These are phyloP conservation scores for Notolabrus celidotus DNA, from an alignment of 2,797 vertebrate species.

Conservation along the genomic window DNA sequence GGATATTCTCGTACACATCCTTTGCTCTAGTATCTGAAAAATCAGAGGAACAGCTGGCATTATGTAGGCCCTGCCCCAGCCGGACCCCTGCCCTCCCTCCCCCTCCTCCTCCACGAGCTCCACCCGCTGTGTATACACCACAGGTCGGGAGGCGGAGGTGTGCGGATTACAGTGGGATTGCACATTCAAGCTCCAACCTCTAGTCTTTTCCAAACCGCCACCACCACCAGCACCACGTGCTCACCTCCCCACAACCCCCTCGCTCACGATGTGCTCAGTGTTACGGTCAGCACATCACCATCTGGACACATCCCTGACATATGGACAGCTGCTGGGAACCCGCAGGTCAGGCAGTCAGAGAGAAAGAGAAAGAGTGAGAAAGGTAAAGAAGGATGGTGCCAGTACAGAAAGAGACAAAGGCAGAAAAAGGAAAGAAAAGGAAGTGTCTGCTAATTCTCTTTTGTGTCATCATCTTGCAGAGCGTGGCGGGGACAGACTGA, in stretches of 20 bases:
- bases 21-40: slow-evolving; percentile 65
- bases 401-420: slow-evolving; percentile 19
- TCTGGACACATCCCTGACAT: slow-evolving; percentile 87
- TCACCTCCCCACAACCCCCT: slow-evolving; percentile 48
- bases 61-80: slow-evolving; percentile 37
- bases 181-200: slow-evolving; percentile 56
- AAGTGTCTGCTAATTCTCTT: slow-evolving; percentile 28
- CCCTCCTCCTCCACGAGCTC: slow-evolving; percentile 13
- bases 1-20: slow-evolving; percentile 37
- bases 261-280: slow-evolving; percentile 75
- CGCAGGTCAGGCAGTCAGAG: slow-evolving; percentile 50
- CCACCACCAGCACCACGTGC: slow-evolving; percentile 29
- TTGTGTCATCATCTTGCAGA: slow-evolving; percentile 28
- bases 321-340: slow-evolving; percentile 79
- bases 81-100: not conserved
- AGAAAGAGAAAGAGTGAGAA: slow-evolving; percentile 29
- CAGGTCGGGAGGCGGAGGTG: slow-evolving; percentile 80
- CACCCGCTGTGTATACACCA: slow-evolving; percentile 66
- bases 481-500: not conserved
- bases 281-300: slow-evolving; percentile 83
- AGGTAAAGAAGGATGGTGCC: slow-evolving; percentile 21
- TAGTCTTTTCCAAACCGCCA: slow-evolving; percentile 40
- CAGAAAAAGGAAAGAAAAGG: slow-evolving; percentile 25
- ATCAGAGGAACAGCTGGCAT: slow-evolving; percentile 81
- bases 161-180: slow-evolving; percentile 81